These are phyloP conservation scores for Drosophila simulans DNA, from an alignment of 1,140 invertebrate species.

Conservation along the genomic window DNA sequence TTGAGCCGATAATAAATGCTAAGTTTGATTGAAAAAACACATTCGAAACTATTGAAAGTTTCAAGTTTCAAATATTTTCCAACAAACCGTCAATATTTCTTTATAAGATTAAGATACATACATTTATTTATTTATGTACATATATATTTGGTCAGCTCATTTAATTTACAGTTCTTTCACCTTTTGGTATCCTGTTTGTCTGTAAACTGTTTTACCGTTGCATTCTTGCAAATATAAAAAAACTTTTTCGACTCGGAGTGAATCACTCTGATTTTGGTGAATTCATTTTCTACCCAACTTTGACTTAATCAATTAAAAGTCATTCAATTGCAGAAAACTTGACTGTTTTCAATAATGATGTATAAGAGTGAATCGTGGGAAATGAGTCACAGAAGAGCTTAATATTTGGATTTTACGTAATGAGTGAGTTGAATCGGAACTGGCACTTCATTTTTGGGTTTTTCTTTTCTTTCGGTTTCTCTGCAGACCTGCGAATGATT, in stretches of 20 bases:
- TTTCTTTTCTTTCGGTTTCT: slow-evolving; percentile 15
- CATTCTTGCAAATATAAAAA: slow-evolving; percentile 9
- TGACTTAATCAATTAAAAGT: slow-evolving; percentile 34
- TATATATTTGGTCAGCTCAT: slow-evolving; percentile 16
- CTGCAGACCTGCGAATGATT: slow-evolving; percentile 34
- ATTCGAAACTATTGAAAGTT: no score
- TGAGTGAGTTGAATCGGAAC: slow-evolving; percentile 46
- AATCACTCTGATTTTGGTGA: slow-evolving; percentile 26
- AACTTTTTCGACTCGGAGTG: slow-evolving; percentile 13
- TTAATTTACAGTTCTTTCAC: slow-evolving; percentile 12
- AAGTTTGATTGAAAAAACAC: neutral
- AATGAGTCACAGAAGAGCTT: slow-evolving; percentile 52
- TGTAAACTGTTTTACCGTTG: slow-evolving; percentile 16
- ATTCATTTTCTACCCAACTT: slow-evolving; percentile 2
- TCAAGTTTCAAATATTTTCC: no score
- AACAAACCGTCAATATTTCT: no score
- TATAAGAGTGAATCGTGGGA: slow-evolving; percentile 3
- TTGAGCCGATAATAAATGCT: slow-evolving; percentile 1
- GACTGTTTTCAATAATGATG: slow-evolving; percentile 6
- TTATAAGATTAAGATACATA: no score
- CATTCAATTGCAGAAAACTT: slow-evolving; percentile 36
- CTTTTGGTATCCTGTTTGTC: slow-evolving; percentile 19
- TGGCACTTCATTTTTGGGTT: slow-evolving; percentile 39
- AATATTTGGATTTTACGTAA: slow-evolving; percentile 52
- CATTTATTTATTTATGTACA: neutral